phyloP scores from a whole-genome alignment of 1,140 invertebrate genomes.

The Bombus cullumanus region DNA sequence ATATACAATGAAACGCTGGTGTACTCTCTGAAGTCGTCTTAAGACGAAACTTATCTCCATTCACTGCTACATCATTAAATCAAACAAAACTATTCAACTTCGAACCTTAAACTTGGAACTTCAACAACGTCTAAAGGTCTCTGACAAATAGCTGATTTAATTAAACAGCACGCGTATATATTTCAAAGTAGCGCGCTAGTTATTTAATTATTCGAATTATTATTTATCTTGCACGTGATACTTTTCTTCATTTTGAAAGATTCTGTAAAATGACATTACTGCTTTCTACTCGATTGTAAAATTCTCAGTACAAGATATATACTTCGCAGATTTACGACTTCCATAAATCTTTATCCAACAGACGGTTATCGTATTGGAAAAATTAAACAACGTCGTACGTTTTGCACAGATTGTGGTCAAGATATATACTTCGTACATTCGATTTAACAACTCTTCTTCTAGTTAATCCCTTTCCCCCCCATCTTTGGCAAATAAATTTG shows the following conservation, averaged over 20 bases:
- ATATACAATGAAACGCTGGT: neutral
- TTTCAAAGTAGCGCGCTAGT: neutral
- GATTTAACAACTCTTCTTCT: too few relatives aligned
- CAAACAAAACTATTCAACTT: neutral
- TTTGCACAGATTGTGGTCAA: too few relatives aligned
- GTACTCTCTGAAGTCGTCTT: neutral
- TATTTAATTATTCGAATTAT: neutral
- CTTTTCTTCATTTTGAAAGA: neutral
- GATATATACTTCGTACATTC: too few relatives aligned
- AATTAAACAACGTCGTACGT: neutral
- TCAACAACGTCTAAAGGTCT: neutral
- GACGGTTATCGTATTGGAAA: neutral
- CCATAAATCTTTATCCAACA: neutral
- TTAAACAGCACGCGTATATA: neutral
- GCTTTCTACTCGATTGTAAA: too few relatives aligned
- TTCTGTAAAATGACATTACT: too few relatives aligned
- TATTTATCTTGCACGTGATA: neutral
- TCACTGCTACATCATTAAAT: neutral
- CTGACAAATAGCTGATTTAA: neutral
- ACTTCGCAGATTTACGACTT: too few relatives aligned
- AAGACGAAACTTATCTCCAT: neutral
- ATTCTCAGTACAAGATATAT: too few relatives aligned
- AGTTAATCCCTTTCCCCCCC: neutral
- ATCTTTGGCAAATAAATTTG: too few relatives aligned
- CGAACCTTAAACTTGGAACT: neutral